A percentile compares a stretch with the other conserved stretches of the same genome.
phyloP scores from a whole-genome alignment of 2,888 invertebrate genomes.

The Girardia tigrina region DNA sequence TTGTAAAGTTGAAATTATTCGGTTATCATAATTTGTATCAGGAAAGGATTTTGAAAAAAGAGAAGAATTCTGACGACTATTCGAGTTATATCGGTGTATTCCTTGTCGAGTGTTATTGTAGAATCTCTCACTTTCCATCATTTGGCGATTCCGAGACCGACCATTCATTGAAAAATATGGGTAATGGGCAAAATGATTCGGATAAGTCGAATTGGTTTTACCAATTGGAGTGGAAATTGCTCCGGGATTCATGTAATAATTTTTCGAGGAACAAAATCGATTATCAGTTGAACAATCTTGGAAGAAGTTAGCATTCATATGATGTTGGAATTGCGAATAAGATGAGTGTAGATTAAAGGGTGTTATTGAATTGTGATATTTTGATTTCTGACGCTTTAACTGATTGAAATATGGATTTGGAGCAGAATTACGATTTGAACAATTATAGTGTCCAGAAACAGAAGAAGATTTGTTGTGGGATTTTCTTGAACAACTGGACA shows the following conservation, averaged over 20 bases:
- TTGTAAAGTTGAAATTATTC: background rate
- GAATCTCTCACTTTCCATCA: background rate
- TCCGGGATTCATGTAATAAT: background rate
- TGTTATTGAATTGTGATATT: background rate
- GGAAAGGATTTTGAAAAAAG: background rate
- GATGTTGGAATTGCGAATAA: background rate
- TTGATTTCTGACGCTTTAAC: background rate
- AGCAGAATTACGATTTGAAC: background rate
- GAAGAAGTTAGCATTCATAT: slow-evolving; percentile 4
- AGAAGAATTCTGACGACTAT: background rate
- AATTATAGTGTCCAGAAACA: background rate
- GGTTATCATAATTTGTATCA: background rate
- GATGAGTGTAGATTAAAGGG: background rate
- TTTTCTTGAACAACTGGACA: background rate
- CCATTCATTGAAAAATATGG: background rate
- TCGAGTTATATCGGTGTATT: background rate
- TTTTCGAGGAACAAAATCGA: background rate
- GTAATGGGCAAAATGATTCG: background rate
- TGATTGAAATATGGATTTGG: slow-evolving; percentile 12
- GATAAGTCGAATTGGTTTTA: background rate
- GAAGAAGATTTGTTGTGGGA: background rate
- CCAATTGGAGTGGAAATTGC: slow-evolving; percentile 8
- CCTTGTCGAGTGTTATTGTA: background rate
- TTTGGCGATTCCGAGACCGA: background rate
- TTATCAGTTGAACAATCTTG: background rate